A percentile compares a stretch with the other conserved stretches of the same genome.
Evolutionary conservation across 2,113 vertebrate genomes (phyloP).

Genomic region (Gracilinanus agilis): DNA sequence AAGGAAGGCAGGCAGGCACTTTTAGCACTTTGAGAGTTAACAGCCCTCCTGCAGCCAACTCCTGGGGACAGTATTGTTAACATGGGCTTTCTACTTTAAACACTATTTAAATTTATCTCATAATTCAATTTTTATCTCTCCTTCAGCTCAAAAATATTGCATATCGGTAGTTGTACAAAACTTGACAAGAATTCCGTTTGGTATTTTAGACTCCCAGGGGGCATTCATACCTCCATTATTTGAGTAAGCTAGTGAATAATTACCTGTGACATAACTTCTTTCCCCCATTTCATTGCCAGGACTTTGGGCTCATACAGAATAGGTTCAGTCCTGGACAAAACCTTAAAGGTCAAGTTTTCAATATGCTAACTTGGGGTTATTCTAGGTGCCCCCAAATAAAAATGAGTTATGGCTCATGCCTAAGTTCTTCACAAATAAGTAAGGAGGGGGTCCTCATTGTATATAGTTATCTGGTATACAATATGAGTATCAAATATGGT

Average conservation of each 20-base stretch:
- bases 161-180: neutral
- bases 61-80: neutral
- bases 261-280: neutral
- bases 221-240: neutral
- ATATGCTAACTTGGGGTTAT: neutral
- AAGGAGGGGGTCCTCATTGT: neutral
- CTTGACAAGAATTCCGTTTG: neutral
- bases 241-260: neutral
- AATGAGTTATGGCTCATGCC: neutral
- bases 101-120: slow-evolving; percentile 53
- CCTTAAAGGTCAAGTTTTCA: neutral
- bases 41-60: neutral
- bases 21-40: too few relatives aligned
- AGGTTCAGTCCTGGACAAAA: neutral
- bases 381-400: neutral
- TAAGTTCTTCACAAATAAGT: neutral
- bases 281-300: neutral
- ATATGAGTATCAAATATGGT: neutral
- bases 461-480: neutral
- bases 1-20: neutral
- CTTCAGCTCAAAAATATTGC: neutral
- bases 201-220: neutral
- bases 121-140: slow-evolving; percentile 11
- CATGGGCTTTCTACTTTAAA: neutral
- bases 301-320: neutral